These are phyloP conservation scores for Darevskia mixta DNA, from an alignment of 2,797 vertebrate species.

Conservation along the genomic window DNA sequence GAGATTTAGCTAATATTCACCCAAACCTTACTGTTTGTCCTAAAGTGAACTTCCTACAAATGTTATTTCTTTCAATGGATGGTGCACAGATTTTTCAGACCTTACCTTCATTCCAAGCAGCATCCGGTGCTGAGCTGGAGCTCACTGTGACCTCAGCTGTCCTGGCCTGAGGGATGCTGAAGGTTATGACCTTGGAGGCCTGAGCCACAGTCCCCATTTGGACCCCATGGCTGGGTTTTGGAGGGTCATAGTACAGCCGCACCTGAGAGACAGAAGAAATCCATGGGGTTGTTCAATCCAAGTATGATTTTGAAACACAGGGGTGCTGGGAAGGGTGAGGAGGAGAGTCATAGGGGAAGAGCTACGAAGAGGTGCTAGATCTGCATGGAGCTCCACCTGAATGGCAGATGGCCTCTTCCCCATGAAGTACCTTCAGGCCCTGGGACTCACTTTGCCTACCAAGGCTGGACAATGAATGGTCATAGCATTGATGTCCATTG, in stretches of 20 bases:
- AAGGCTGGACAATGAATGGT: not conserved
- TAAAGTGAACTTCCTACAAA: not conserved
- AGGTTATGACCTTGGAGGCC: conserved; percentile 79
- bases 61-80: no score
- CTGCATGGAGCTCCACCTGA: no score
- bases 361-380: not conserved
- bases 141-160: conserved; percentile 67
- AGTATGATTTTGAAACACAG: not conserved
- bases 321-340: not conserved
- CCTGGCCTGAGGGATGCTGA: conserved; percentile 84
- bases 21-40: no score
- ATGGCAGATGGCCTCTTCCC: no score
- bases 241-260: conserved; percentile 84
- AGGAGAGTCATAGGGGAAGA: not conserved
- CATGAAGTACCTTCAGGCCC: not conserved
- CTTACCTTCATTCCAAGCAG: conserved; percentile 38
- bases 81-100: not conserved
- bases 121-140: rapidly evolving
- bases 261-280: conserved; percentile 78
- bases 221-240: conserved; percentile 76
- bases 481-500: not conserved
- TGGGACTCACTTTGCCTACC: not conserved
- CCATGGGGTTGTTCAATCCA: rapidly evolving
- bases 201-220: conserved; percentile 65
- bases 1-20: no score